Conservation (phyloP, 2,888 invertebrate genomes). For the Leptothorax acervorum region DNA sequence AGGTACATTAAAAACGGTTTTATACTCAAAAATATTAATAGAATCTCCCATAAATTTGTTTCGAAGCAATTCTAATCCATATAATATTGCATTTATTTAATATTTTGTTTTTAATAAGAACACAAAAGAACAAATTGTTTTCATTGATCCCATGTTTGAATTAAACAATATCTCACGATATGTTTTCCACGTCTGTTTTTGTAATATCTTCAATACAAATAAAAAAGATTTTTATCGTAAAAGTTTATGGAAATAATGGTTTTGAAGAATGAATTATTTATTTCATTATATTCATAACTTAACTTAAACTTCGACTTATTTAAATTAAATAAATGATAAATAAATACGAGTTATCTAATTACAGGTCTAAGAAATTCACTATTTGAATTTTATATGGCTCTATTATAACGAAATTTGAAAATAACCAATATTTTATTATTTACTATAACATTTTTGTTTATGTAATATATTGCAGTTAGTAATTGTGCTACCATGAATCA, state of each 20-base stretch:
- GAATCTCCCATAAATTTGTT: background rate
- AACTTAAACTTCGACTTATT: background rate
- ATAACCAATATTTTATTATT: background rate
- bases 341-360: background rate
- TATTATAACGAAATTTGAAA: conserved; percentile 1
- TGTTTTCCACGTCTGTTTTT: background rate
- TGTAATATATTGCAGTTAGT: background rate
- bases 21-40: background rate
- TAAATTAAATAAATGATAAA: background rate
- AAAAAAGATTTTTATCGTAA: background rate
- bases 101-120: background rate
- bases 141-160: background rate
- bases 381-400: background rate
- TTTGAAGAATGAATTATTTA: conserved; percentile 8
- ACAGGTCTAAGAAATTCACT: background rate
- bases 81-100: conserved; percentile 8
- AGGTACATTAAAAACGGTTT: background rate
- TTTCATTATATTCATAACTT: background rate
- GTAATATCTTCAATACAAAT: background rate
- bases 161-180: background rate
- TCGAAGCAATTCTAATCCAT: background rate
- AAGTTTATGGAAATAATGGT: background rate
- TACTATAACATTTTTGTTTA: background rate
- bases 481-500: conserved; percentile 9
- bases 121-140: background rate